A percentile compares a stretch with the other conserved stretches of the same genome.
phyloP scores from a whole-genome alignment of 2,797 vertebrate species.

The Coendou prehensilis region DNA sequence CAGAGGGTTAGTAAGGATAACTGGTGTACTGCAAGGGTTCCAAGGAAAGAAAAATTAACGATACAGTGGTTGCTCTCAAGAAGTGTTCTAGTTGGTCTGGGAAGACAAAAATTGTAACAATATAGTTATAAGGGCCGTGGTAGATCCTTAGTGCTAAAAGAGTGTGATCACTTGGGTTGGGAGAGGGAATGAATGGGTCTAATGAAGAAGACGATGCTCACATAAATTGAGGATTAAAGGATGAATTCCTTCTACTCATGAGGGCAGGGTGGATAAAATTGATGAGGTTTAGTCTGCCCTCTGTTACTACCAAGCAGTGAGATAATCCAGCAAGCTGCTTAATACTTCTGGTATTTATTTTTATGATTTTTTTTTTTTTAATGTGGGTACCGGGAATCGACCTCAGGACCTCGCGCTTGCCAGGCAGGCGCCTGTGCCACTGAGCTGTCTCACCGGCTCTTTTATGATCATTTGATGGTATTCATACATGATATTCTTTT shows the following conservation, averaged over 20 bases:
- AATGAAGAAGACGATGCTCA: neutral
- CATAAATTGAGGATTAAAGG: conserved; percentile 41
- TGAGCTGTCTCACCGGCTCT: too few relatives aligned
- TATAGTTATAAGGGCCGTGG: neutral
- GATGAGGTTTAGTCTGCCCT: neutral
- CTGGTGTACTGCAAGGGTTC: neutral
- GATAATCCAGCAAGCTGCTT: conserved; percentile 39
- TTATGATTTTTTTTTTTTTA: neutral
- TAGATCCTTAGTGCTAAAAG: conserved; percentile 32
- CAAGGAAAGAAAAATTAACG: conserved; percentile 58
- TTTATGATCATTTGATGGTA: conserved; percentile 29
- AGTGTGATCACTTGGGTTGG: neutral
- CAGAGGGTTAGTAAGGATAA: neutral
- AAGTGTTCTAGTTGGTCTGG: conserved; percentile 22
- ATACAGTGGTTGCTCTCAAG: neutral
- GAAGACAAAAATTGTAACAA: conserved; percentile 37
- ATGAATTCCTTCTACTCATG: conserved; percentile 43
- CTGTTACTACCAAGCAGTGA: conserved; percentile 5
- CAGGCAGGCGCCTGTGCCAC: too few relatives aligned
- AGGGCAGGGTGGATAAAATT: neutral
- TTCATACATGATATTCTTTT: neutral
- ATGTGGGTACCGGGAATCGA: too few relatives aligned
- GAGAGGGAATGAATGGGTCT: neutral
- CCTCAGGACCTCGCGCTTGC: too few relatives aligned
- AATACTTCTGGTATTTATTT: neutral